These are phyloP conservation scores for Muricea muricata DNA, from an alignment of 92 coral and sea anemone genomes.

Conservation along the genomic window DNA sequence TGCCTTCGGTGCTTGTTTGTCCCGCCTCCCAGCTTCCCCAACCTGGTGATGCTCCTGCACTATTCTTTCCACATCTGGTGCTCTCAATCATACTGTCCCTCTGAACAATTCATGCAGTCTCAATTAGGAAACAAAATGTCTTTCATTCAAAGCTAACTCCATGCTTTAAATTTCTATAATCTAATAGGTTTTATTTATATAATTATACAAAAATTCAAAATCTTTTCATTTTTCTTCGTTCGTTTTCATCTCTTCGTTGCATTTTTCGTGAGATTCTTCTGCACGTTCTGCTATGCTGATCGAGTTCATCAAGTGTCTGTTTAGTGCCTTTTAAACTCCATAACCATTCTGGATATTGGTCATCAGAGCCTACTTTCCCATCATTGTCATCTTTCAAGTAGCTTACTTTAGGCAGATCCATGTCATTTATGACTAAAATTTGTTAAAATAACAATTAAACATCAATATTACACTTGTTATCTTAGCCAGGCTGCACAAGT, in stretches of 20 bases:
- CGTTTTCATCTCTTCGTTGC: slow-evolving; percentile 15
- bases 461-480: neutral
- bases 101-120: no score
- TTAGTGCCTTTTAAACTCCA: neutral
- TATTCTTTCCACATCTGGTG: no score
- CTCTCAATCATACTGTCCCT: no score
- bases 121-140: no score
- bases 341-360: slow-evolving; percentile 24
- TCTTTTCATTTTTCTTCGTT: slow-evolving; percentile 26
- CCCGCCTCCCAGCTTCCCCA: no score
- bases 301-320: neutral
- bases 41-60: no score
- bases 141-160: no score
- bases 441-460: neutral
- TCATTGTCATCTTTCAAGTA: neutral
- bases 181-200: no score
- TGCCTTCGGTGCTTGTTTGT: no score
- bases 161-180: no score
- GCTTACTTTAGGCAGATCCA: neutral
- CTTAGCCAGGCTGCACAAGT: no score
- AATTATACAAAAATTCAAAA: neutral
- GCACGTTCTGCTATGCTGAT: neutral
- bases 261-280: neutral
- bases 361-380: neutral
- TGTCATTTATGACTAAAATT: neutral